Conservation (phyloP, 2,888 invertebrate genomes). For the Trissonchulus sp. region DNA sequence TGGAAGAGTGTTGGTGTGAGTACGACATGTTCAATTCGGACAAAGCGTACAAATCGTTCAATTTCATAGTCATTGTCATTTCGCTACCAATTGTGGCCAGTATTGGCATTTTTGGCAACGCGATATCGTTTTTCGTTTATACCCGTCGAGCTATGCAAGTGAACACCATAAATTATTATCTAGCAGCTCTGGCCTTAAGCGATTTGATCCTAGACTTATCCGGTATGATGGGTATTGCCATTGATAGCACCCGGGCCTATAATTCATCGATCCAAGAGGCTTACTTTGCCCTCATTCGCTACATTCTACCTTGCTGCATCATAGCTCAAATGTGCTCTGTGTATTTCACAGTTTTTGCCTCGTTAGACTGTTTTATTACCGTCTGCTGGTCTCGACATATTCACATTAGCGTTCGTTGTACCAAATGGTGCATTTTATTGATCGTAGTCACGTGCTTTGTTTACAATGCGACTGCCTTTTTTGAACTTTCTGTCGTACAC, state of each 20-base stretch:
- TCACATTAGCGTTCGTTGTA: background rate
- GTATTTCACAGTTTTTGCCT: constrained; percentile 49
- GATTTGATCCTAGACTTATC: constrained; percentile 43
- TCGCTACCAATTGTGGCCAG: constrained; percentile 44
- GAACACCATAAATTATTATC: constrained; percentile 44
- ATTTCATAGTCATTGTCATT: constrained; percentile 42
- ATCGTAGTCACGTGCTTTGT: background rate
- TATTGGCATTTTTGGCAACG: constrained; percentile 45
- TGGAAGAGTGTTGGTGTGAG: constrained; percentile 15
- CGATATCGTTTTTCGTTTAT: constrained; percentile 45
- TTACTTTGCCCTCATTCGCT: constrained; percentile 2
- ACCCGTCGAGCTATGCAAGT: constrained; percentile 44
- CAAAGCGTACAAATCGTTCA: background rate
- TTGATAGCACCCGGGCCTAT: constrained; percentile 21
- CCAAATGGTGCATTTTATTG: background rate
- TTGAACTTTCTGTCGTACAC: background rate
- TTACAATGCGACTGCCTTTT: constrained; percentile 6
- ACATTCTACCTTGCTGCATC: constrained; percentile 45
- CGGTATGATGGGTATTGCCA: constrained; percentile 40
- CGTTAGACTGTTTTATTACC: constrained; percentile 48
- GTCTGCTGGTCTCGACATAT: constrained; percentile 31
- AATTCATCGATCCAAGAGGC: background rate
- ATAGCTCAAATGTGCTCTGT: constrained; percentile 50
- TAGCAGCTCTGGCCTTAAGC: constrained; percentile 41
- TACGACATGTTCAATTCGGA: background rate